phyloP scores from a whole-genome alignment of 1,140 invertebrate species.

The Halotydeus destructor region DNA sequence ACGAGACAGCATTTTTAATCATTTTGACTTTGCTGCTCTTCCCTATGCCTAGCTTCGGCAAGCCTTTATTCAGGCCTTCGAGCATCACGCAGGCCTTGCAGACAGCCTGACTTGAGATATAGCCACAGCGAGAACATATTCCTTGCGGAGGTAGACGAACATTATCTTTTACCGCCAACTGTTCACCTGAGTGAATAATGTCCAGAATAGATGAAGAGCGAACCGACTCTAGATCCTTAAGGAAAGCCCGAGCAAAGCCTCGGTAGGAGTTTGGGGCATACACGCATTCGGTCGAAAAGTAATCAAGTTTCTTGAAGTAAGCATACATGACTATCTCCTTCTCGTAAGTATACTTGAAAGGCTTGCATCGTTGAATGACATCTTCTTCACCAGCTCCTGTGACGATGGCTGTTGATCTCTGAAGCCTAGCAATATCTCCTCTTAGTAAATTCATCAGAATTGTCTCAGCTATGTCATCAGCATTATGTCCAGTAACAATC shows the following conservation, averaged over 20 bases:
- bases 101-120: constrained; percentile 81
- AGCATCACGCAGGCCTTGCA: constrained; percentile 92
- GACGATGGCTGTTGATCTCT: constrained; percentile 23
- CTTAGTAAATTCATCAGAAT: constrained; percentile 90
- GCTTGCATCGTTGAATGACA: constrained; percentile 72
- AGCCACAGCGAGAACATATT: constrained; percentile 62
- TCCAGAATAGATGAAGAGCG: constrained; percentile 82
- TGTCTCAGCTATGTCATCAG: constrained; percentile 97
- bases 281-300: constrained; percentile 97
- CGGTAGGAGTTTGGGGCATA: constrained; percentile 97
- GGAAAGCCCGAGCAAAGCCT: constrained; percentile 68
- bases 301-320: constrained; percentile 87
- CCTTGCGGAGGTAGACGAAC: constrained; percentile 58
- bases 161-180: constrained; percentile 52
- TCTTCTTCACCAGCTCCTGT: constrained; percentile 10
- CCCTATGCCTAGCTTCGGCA: constrained; percentile 35
- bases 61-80: constrained; percentile 80
- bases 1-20: constrained; percentile 4
- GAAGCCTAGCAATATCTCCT: constrained; percentile 81
- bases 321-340: constrained; percentile 99
- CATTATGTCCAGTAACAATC: constrained; percentile 94
- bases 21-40: constrained; percentile 12
- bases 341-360: constrained; percentile 95
- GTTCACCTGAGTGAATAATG: constrained; percentile 91
- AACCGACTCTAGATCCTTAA: constrained; percentile 91